Conservation (phyloP, 2,113 vertebrate genomes). For the Paraplagusia blochii region DNA sequence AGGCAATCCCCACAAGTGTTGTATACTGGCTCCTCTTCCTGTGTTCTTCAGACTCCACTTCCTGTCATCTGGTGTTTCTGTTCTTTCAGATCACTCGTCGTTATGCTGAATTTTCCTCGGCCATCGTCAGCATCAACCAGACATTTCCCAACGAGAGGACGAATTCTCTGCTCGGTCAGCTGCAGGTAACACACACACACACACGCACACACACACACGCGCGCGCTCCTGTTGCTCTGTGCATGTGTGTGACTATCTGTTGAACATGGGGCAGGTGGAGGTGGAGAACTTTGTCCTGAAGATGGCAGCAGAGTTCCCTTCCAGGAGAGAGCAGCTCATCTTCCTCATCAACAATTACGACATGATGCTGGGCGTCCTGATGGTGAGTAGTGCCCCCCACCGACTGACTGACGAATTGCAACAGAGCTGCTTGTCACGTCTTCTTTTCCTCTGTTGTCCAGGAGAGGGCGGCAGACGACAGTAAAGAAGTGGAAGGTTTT, state of each 20-base stretch:
- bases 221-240: not conserved
- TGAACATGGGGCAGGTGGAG: conserved; percentile 74
- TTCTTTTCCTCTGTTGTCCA: conserved; percentile 42
- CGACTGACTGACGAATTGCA: too few relatives aligned
- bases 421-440: too few relatives aligned
- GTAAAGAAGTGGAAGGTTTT: conserved; percentile 91
- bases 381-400: conserved; percentile 67
- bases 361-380: conserved; percentile 91
- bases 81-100: conserved; percentile 83
- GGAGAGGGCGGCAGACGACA: conserved; percentile 91
- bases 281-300: conserved; percentile 93
- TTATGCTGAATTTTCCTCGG: conserved; percentile 90
- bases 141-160: conserved; percentile 87
- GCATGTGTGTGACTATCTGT: not conserved
- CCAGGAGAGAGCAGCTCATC: conserved; percentile 89
- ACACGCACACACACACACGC: not conserved
- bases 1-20: not conserved
- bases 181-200: conserved; percentile 75
- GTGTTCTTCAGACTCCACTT: not conserved
- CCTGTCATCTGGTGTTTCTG: not conserved
- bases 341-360: conserved; percentile 97
- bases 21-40: too few relatives aligned
- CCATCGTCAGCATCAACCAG: conserved; percentile 93
- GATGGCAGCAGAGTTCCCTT: conserved; percentile 92
- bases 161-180: conserved; percentile 81